Evolutionary conservation across 2,888 invertebrate species (phyloP), one percentile per base, ranked within the genome.

Genomic region (Chrysolina haemoptera): DNA sequence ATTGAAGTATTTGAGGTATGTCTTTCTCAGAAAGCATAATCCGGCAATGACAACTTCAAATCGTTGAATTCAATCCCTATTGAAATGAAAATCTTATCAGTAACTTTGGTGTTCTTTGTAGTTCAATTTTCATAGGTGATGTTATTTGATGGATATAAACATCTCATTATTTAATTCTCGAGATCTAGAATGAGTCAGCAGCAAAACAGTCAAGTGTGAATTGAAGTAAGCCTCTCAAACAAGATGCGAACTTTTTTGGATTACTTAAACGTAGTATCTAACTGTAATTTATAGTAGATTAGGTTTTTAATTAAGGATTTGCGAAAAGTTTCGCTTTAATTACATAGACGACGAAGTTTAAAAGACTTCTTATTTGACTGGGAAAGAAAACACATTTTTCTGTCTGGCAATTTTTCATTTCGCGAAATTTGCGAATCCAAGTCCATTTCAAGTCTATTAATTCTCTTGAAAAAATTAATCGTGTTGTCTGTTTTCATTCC

Each of bases 301-400:
- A 76, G 78, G 78, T 78, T 80, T 80, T 80, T 79, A 80, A 79
- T 79, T 79, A 78, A 76, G 78, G 78, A 78, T 80, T 79, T 75
- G 73, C 64, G 73, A 74, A 78, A 79, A 80, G 75, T 78, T 79
- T 76, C 71, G 68, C 63, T 79, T 77, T 79, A 79, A 79, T 77
- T 79, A 74, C 77, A 69, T 65, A 74, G 73, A 70, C 75, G 75
- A 75, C 76, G 75, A 76, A 77, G 75, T 76, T 77, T 76, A 76
- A 78, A 71, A 69, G 73, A 75, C 46, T 71, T 74, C 59, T 63
- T 53, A 70, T 70, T 74, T 62, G 70, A 74, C 62, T 50, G 68
- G 62, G 70, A 50, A 70, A 70, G 70, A 74, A 74, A 69, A 70
- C 70, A 53, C 67, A 70, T 74, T 70, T 74, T 74, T 70, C 74